Conservation (phyloP, 2,888 invertebrate species). For the Crioceris asparagi region DNA sequence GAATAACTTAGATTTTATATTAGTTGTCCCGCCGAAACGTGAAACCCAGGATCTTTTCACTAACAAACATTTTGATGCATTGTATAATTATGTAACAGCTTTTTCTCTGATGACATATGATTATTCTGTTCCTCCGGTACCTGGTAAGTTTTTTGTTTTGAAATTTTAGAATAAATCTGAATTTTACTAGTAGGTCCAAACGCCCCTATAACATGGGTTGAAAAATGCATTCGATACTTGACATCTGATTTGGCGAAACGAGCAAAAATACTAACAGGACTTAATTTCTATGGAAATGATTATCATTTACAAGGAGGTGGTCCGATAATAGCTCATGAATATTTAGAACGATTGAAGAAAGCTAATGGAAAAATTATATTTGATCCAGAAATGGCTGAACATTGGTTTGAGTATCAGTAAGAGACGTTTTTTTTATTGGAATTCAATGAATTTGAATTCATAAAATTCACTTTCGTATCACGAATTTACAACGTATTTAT, state of each 20-base stretch:
- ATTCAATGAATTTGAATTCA: not conserved
- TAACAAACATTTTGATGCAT: slow-evolving; percentile 61
- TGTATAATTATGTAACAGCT: slow-evolving; percentile 67
- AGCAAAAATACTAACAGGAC: slow-evolving; percentile 71
- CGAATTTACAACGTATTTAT: not conserved
- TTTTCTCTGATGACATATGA: slow-evolving; percentile 98
- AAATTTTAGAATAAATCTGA: too few relatives aligned
- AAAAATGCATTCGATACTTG: slow-evolving; percentile 62
- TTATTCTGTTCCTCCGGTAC: slow-evolving; percentile 71
- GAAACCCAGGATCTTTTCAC: slow-evolving; percentile 61
- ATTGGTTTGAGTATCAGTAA: slow-evolving; percentile 78
- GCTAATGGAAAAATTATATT: slow-evolving; percentile 67
- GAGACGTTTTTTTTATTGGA: slow-evolving; percentile 23
- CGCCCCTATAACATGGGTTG: slow-evolving; percentile 77
- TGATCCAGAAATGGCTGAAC: slow-evolving; percentile 70
- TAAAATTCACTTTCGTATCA: not conserved
- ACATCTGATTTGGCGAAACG: slow-evolving; percentile 54
- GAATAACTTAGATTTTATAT: slow-evolving; percentile 50
- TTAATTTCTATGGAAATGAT: slow-evolving; percentile 91
- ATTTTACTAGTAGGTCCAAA: too few relatives aligned
- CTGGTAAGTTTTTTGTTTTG: slow-evolving; percentile 51
- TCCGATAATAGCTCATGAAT: slow-evolving; percentile 70
- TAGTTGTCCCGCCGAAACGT: slow-evolving; percentile 72
- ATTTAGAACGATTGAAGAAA: slow-evolving; percentile 61
- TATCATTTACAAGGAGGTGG: slow-evolving; percentile 65